Percentiles rank a stretch among this genome's conserved stretches.
Conservation (phyloP, 2,797 vertebrate species). For the Aeoliscus strigatus region DNA sequence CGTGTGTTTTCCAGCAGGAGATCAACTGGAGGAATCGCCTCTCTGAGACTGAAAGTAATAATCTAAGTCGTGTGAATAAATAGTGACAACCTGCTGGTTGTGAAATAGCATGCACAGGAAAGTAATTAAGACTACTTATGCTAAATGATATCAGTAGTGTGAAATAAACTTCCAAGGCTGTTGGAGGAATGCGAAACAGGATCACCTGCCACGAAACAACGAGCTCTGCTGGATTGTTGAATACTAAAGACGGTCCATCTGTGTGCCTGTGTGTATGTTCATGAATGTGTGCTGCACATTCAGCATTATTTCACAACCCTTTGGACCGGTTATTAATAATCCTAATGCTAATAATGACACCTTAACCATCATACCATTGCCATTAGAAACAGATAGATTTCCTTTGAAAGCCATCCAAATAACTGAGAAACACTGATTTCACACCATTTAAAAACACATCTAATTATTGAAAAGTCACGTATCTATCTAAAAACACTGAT, state of each 20-base stretch:
- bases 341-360: slow-evolving; percentile 15
- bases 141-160: slow-evolving; percentile 18
- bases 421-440: slow-evolving; percentile 41
- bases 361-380: not conserved
- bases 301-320: slow-evolving; percentile 30
- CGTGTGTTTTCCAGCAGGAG: too few relatives aligned
- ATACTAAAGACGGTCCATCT: not conserved
- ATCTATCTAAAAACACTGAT: slow-evolving; percentile 54
- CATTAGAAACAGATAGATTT: slow-evolving; percentile 39
- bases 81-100: slow-evolving; percentile 10
- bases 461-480: slow-evolving; percentile 51
- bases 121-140: slow-evolving; percentile 15
- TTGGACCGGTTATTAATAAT: slow-evolving; percentile 16
- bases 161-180: slow-evolving; percentile 18
- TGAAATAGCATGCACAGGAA: slow-evolving; percentile 21
- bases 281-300: slow-evolving; percentile 17
- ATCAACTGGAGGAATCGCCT: too few relatives aligned
- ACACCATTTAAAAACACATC: slow-evolving; percentile 47
- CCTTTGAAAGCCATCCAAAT: slow-evolving; percentile 35
- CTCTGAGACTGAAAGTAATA: slow-evolving; percentile 12
- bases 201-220: slow-evolving; percentile 6
- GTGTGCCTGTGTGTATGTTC: slow-evolving; percentile 1
- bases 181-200: slow-evolving; percentile 22
- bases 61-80: slow-evolving; percentile 9
- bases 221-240: slow-evolving; percentile 23